A percentile compares a stretch with the other conserved stretches of the same genome.
phyloP scores from a whole-genome alignment of 2,113 vertebrate species.

The Numenius arquata region DNA sequence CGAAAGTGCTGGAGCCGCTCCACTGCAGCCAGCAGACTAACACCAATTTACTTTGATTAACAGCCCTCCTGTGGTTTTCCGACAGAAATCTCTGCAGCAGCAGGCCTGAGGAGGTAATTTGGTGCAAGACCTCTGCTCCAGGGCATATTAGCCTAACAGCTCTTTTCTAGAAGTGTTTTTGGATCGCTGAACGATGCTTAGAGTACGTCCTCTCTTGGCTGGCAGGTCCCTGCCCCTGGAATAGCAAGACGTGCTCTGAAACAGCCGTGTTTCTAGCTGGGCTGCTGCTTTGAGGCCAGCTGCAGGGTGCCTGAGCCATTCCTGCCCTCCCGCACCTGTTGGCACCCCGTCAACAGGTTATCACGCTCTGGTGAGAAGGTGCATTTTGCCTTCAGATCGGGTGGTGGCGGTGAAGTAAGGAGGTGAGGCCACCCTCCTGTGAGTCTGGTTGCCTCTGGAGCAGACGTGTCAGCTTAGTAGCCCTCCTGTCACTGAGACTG shows the following conservation, averaged over 20 bases:
- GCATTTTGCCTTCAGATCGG: not conserved
- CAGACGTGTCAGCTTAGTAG: not conserved
- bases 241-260: not conserved
- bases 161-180: not conserved
- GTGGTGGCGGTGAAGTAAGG: not conserved
- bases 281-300: not conserved
- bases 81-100: not conserved
- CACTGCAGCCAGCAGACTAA: not conserved
- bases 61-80: not conserved
- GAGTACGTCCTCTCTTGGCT: not conserved
- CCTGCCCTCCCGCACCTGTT: not conserved
- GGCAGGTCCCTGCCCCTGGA: not conserved
- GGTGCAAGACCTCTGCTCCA: not conserved
- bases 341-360: not conserved
- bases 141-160: not conserved
- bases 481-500: not conserved
- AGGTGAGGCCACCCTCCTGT: not conserved
- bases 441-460: not conserved
- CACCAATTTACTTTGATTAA: not conserved
- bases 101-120: not conserved
- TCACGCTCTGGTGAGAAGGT: not conserved
- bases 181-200: rapidly evolving
- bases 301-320: not conserved
- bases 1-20: rapidly evolving
- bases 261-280: not conserved